Evolutionary conservation across 2,888 invertebrate species (phyloP).

Genomic region (Sipha maydis): DNA sequence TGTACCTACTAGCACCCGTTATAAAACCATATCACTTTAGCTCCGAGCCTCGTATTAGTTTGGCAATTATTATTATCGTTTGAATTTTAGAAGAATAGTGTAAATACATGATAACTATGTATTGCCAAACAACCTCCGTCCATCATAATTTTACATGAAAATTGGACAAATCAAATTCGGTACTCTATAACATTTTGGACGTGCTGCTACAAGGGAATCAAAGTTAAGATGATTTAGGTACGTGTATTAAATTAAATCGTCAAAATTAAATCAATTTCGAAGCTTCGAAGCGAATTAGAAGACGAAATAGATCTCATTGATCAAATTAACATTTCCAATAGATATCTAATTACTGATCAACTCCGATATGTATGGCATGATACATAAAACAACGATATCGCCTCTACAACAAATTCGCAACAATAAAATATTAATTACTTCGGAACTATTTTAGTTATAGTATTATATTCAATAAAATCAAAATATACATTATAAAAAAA

Average conservation of each 20-base stretch:
- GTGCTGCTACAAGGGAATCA: no score
- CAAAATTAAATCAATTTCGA: background rate
- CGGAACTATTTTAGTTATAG: no score
- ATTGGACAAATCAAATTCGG: slow-evolving; percentile 6
- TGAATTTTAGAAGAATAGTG: background rate
- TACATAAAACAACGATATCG: no score
- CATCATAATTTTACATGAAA: background rate
- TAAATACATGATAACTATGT: background rate
- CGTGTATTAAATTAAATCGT: background rate
- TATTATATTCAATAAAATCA: no score
- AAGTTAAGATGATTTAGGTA: background rate
- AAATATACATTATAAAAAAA: no score
- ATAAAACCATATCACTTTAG: no score
- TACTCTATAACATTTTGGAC: no score
- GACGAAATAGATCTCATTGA: background rate
- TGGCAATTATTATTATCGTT: background rate
- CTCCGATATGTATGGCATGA: no score
- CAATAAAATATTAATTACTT: no score
- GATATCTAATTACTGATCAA: background rate
- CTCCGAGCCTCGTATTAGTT: no score
- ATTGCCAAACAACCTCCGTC: background rate
- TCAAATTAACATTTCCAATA: background rate
- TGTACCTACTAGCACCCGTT: no score
- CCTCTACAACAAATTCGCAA: no score
- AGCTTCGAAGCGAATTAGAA: background rate